Percentiles rank a stretch among this genome's conserved stretches.
These are phyloP conservation scores for Odontomachus brunneus DNA, from an alignment of 1,140 invertebrate species.

Conservation along the genomic window DNA sequence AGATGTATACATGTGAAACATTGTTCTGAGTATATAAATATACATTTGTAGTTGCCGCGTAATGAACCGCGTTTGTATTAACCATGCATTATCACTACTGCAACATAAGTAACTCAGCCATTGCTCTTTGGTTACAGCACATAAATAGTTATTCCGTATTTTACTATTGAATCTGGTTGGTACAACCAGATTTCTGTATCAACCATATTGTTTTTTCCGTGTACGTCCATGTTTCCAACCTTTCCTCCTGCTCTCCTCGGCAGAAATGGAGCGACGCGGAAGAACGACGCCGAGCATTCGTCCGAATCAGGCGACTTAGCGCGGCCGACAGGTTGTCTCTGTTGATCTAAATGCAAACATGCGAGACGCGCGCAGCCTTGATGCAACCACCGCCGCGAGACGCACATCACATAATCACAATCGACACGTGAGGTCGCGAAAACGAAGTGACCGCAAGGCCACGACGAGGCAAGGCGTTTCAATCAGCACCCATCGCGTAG, in stretches of 20 bases:
- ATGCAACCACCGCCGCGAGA: not conserved
- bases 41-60: too few species aligned
- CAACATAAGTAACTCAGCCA: too few species aligned
- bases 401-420: conserved; percentile 17
- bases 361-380: not conserved
- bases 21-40: too few species aligned
- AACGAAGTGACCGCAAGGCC: not conserved
- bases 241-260: not conserved
- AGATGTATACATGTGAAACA: too few species aligned
- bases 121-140: too few species aligned
- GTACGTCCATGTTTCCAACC: too few species aligned
- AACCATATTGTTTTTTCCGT: too few species aligned
- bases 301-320: conserved; percentile 3
- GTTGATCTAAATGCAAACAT: conserved; percentile 51
- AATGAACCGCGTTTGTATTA: too few species aligned
- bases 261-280: conserved; percentile 11
- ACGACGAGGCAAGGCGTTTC: not conserved
- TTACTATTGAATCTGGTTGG: too few species aligned
- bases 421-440: not conserved
- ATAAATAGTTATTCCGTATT: too few species aligned
- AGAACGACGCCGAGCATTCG: conserved; percentile 2
- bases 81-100: too few species aligned
- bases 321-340: conserved; percentile 1
- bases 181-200: too few species aligned
- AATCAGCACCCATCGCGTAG: not conserved